Percentiles rank a stretch among this genome's conserved stretches.
Evolutionary conservation across 2,888 invertebrate species (phyloP).

Genomic region (Hyposoter dolosus): DNA sequence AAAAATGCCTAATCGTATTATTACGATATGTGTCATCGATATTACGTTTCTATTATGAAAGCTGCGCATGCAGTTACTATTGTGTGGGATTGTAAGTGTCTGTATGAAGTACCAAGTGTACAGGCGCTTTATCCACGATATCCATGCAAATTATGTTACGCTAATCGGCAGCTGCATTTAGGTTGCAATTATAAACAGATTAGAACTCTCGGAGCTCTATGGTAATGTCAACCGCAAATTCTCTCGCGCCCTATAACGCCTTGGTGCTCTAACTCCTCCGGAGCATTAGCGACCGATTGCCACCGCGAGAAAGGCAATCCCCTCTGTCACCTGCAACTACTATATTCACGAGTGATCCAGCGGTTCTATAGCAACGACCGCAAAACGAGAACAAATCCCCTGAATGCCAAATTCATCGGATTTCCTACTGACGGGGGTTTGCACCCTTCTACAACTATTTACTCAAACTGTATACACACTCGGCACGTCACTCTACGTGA

Average conservation of each 20-base stretch:
- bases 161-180: constrained; percentile 79
- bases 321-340: constrained; percentile 54
- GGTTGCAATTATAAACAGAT: constrained; percentile 82
- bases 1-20: constrained; percentile 52
- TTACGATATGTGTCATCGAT: constrained; percentile 52
- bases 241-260: constrained; percentile 41
- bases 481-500: background rate
- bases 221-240: constrained; percentile 73
- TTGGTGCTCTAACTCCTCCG: constrained; percentile 27
- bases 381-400: constrained; percentile 23
- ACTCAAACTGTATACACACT: constrained; percentile 12
- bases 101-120: constrained; percentile 5
- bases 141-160: constrained; percentile 76
- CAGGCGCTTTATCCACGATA: constrained; percentile 49
- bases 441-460: constrained; percentile 1
- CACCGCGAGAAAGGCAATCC: constrained; percentile 59
- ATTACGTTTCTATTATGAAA: constrained; percentile 55
- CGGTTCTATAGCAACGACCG: background rate
- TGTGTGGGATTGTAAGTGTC: background rate
- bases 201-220: constrained; percentile 74
- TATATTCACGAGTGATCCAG: constrained; percentile 41
- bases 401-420: constrained; percentile 57
- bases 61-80: background rate
- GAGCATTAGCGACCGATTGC: constrained; percentile 64
- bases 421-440: constrained; percentile 1